Conservation (phyloP, 2,888 invertebrate species). For the Sylvicola cinctus region DNA sequence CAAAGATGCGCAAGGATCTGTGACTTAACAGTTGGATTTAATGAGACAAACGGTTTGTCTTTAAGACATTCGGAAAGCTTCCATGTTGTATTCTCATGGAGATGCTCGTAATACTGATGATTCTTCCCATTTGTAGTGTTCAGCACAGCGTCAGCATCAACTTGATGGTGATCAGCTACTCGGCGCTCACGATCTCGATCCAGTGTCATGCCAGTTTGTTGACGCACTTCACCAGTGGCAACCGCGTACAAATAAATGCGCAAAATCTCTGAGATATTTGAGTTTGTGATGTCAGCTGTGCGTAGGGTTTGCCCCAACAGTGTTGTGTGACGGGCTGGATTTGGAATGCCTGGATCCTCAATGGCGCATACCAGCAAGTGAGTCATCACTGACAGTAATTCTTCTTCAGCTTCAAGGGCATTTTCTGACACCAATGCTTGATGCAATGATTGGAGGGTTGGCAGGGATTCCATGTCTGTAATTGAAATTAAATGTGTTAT, state of each 20-base stretch:
- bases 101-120: constrained; percentile 53
- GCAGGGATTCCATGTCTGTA: constrained; percentile 66
- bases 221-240: constrained; percentile 69
- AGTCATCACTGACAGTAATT: constrained; percentile 69
- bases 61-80: constrained; percentile 60
- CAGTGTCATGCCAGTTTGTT: constrained; percentile 57
- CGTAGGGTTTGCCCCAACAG: constrained; percentile 76
- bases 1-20: constrained; percentile 79
- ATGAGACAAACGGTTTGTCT: constrained; percentile 65
- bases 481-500: constrained; percentile 5
- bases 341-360: constrained; percentile 83
- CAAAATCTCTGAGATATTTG: constrained; percentile 78
- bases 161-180: constrained; percentile 66
- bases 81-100: constrained; percentile 59
- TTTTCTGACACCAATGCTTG: constrained; percentile 56
- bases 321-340: constrained; percentile 75
- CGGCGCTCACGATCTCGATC: constrained; percentile 63
- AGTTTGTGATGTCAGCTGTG: constrained; percentile 74
- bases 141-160: constrained; percentile 35
- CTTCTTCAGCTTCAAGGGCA: constrained; percentile 62
- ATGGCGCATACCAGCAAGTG: constrained; percentile 81
- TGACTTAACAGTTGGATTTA: constrained; percentile 71
- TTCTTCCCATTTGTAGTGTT: constrained; percentile 52
- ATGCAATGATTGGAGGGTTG: constrained; percentile 71
- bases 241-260: constrained; percentile 80